Conservation (phyloP, 2,888 invertebrate genomes). For the Eupeodes latifasciatus region DNA sequence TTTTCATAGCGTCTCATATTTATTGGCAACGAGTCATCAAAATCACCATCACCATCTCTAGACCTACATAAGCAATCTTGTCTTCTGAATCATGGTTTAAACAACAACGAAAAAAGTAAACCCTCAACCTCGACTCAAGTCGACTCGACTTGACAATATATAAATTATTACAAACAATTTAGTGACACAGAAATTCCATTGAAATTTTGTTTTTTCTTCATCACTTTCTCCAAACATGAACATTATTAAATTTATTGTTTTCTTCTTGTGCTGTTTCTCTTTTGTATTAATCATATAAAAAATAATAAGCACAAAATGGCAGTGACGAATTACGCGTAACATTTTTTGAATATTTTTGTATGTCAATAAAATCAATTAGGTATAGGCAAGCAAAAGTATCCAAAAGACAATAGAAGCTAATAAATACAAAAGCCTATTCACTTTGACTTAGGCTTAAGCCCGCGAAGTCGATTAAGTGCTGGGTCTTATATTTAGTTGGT, state of each 20-base stretch:
- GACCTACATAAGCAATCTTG: not conserved
- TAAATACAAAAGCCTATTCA: slow-evolving; percentile 2
- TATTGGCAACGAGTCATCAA: not conserved
- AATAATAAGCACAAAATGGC: not conserved
- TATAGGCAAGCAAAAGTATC: not conserved
- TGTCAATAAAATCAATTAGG: slow-evolving; percentile 38
- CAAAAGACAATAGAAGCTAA: not conserved
- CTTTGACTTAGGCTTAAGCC: slow-evolving; percentile 11
- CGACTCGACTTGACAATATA: not conserved
- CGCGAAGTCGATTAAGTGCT: slow-evolving; percentile 11
- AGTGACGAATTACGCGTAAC: not conserved
- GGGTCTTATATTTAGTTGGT: not conserved
- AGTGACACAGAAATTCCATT: slow-evolving; percentile 34
- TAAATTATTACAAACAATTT: slow-evolving; percentile 15
- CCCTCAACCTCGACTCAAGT: not conserved
- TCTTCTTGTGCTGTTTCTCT: not conserved
- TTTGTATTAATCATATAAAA: not conserved
- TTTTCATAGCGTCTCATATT: not conserved
- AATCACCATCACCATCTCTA: not conserved
- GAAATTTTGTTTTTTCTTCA: not conserved
- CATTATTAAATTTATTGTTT: slow-evolving; percentile 1
- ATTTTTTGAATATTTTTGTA: not conserved
- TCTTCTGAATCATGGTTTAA: not conserved
- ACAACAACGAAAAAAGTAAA: not conserved
- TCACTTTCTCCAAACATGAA: slow-evolving; percentile 31